Percentiles rank a stretch among this genome's conserved stretches.
phyloP scores from a whole-genome alignment of 1,140 invertebrate species.

The Kradibia gibbosae region DNA sequence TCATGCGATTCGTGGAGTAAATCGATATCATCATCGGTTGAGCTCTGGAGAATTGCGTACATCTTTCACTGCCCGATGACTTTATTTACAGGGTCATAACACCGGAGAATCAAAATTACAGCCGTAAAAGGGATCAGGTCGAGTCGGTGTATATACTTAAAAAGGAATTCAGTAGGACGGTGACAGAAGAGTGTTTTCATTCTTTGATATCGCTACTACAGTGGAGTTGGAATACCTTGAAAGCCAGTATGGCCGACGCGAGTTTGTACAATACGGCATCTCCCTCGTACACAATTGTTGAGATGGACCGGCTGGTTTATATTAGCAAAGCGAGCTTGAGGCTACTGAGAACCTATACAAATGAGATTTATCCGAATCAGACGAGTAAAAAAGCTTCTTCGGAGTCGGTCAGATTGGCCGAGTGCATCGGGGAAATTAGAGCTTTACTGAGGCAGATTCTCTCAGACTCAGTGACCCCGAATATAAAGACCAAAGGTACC shows the following conservation, averaged over 20 bases:
- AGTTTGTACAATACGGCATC: conserved; percentile 65
- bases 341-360: conserved; percentile 87
- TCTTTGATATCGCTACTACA: conserved; percentile 85
- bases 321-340: conserved; percentile 88
- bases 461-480: conserved; percentile 79
- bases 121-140: conserved; percentile 74
- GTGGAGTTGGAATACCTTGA: conserved; percentile 88
- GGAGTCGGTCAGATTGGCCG: conserved; percentile 84
- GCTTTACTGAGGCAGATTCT: conserved; percentile 88
- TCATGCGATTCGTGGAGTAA: too few relatives aligned
- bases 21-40: too few relatives aligned
- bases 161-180: conserved; percentile 83
- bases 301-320: conserved; percentile 89
- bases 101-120: conserved; percentile 78
- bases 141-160: conserved; percentile 85
- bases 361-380: conserved; percentile 90
- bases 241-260: conserved; percentile 77
- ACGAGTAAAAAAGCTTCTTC: conserved; percentile 77
- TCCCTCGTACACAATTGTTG: conserved; percentile 74
- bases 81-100: conserved; percentile 76
- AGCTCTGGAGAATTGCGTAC: too few relatives aligned
- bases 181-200: conserved; percentile 87
- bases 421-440: conserved; percentile 89
- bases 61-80: too few relatives aligned
- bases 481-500: conserved; percentile 65